Percentiles rank a stretch among this genome's conserved stretches.
phyloP scores from a whole-genome alignment of 2,113 vertebrate species.

The Orthonyx spaldingii region DNA sequence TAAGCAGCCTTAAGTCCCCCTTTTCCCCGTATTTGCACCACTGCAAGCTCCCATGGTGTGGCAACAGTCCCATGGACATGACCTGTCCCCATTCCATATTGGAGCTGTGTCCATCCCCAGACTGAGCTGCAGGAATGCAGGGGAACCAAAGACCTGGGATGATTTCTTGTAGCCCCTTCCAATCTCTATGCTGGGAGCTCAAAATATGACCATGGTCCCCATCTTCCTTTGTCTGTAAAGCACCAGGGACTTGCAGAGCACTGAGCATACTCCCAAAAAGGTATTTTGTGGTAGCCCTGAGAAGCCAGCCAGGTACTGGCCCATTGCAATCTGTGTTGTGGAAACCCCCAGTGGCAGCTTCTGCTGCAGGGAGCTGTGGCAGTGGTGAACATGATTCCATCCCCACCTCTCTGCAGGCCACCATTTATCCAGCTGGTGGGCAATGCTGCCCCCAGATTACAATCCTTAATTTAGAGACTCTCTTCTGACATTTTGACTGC shows the following conservation, averaged over 20 bases:
- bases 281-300: background rate
- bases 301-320: background rate
- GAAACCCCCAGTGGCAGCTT: background rate
- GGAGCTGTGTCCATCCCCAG: background rate
- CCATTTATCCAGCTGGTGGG: background rate
- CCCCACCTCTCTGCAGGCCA: background rate
- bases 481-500: conserved; percentile 27
- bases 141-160: fast-evolving
- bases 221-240: background rate
- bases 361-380: background rate
- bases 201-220: background rate
- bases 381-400: background rate
- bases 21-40: background rate
- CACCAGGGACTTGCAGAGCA: background rate
- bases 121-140: background rate
- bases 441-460: background rate
- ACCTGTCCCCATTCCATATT: background rate
- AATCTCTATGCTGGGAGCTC: fast-evolving
- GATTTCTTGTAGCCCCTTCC: background rate
- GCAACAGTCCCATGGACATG: background rate
- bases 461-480: background rate
- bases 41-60: background rate
- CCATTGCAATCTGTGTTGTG: fast-evolving
- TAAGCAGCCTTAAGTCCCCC: background rate
- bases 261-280: background rate